phyloP scores from a whole-genome alignment of 2,113 vertebrate species.

The Syngnathus scovelli region DNA sequence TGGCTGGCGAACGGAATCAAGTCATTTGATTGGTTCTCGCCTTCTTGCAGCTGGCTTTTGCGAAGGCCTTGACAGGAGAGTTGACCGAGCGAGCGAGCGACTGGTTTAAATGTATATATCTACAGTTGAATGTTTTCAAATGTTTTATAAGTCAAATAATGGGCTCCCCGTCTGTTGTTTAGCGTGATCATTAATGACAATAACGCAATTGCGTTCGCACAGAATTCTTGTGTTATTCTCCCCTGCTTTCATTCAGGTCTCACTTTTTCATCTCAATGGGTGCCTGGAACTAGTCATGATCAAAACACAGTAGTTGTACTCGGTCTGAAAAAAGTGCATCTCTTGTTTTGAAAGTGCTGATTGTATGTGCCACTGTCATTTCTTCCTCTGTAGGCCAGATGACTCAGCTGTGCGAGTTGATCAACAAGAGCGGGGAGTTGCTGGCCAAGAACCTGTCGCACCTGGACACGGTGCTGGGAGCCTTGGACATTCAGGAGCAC shows the following conservation, averaged over 20 bases:
- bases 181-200: neutral
- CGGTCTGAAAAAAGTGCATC: neutral
- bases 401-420: conserved; percentile 98
- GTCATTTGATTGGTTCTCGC: conserved; percentile 42
- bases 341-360: neutral
- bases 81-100: conserved; percentile 44
- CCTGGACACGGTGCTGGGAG: conserved; percentile 95
- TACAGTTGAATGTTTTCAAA: conserved; percentile 1
- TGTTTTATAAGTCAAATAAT: neutral
- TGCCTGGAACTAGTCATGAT: neutral
- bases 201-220: neutral
- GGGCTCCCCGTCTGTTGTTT: neutral
- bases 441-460: conserved; percentile 97
- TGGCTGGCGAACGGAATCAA: conserved; percentile 40
- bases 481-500: conserved; percentile 96
- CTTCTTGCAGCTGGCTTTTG: conserved; percentile 34
- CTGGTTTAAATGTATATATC: conserved; percentile 12
- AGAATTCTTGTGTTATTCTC: neutral
- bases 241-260: neutral
- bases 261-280: neutral
- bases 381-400: conserved; percentile 84
- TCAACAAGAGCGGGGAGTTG: conserved; percentile 98
- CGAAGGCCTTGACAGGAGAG: conserved; percentile 65
- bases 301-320: too few relatives aligned
- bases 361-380: too few relatives aligned